phyloP scores from a whole-genome alignment of 2,113 vertebrate species.

The Barbus barbus region DNA sequence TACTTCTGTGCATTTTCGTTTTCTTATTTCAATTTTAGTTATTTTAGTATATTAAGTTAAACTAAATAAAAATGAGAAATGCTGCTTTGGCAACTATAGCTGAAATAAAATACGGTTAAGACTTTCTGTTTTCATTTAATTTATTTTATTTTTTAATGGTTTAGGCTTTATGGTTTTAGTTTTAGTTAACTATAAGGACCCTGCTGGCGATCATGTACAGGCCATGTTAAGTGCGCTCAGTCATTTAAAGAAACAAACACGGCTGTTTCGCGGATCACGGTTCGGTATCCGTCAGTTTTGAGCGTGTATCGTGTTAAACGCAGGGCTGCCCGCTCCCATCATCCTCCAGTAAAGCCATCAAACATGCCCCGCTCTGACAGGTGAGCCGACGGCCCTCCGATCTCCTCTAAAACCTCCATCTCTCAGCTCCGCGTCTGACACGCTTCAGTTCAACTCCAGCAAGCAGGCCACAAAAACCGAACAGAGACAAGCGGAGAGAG shows the following conservation, averaged over 20 bases:
- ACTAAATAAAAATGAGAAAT: too few relatives aligned
- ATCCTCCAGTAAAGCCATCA: conserved; percentile 52
- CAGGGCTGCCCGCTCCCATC: too few relatives aligned
- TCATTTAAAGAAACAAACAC: neutral
- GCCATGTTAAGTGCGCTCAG: neutral
- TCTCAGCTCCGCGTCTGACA: neutral
- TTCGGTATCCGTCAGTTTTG: neutral
- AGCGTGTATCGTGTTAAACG: neutral
- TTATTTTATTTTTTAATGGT: neutral
- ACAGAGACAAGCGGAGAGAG: conserved; percentile 17
- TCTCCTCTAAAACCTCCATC: conserved; percentile 3
- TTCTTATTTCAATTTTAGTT: too few relatives aligned
- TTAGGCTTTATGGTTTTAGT: neutral
- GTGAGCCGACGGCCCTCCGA: conserved; percentile 53
- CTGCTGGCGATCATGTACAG: neutral
- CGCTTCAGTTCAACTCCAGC: conserved; percentile 46
- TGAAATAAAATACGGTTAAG: too few relatives aligned
- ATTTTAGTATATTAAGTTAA: too few relatives aligned
- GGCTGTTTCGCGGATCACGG: too few relatives aligned
- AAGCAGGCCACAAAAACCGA: conserved; percentile 48
- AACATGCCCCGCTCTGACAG: conserved; percentile 54
- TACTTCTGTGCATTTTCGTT: too few relatives aligned
- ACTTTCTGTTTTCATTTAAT: too few relatives aligned
- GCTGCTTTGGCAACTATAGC: too few relatives aligned
- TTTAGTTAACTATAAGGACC: neutral